Evolutionary conservation across 1,140 invertebrate genomes (phyloP), one percentile per base, ranked within the genome.

Genomic region (Drosophila pallidifrons): DNA sequence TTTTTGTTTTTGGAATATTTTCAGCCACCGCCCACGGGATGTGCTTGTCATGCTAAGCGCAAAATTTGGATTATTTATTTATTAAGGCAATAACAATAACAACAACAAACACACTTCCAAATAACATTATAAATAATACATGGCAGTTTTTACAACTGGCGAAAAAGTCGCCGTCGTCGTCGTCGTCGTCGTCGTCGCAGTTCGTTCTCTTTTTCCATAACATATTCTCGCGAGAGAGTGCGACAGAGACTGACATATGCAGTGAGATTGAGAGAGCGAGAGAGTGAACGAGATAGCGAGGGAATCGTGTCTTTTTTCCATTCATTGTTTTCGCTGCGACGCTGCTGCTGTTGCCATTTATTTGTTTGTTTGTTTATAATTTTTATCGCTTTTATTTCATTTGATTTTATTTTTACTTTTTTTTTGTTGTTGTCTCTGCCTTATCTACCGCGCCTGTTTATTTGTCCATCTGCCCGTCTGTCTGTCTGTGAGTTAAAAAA

Each of bases 31-130:
- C 71, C 65, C 71, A 74, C 71, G 60, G 74, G 59, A 61, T 76
- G 74, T 76, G 68, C 68, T 72, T 72, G 68, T 72, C 74, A 76
- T 72, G 68, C 68, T 60, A 76, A 76, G 74, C 74, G 57, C 60
- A 76, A 66, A 66, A 76, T 76, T 72, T 72, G 69, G 69, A 72
- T 76, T 76, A 76, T 72, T 76, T 76, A 76, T 76, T 76, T 72
- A 76, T 71, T 66, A 72, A 60, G 60, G 57, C 60, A 72, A 75
- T 71, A 64, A 59, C 54, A 71, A 75, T 54, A 52, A 59, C 43
- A 55, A 35, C 10, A 66, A 52, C 47, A 66, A 73, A 55, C 60
- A 59, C 41, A 41, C 1, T 8, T 8, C 46, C 52, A 71, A 70
- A 75, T 59, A 71, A 60, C 59, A 65, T 71, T 64, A 71, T 75